phyloP scores from a whole-genome alignment of 2,113 vertebrate species.

The Larimichthys polyactis region DNA sequence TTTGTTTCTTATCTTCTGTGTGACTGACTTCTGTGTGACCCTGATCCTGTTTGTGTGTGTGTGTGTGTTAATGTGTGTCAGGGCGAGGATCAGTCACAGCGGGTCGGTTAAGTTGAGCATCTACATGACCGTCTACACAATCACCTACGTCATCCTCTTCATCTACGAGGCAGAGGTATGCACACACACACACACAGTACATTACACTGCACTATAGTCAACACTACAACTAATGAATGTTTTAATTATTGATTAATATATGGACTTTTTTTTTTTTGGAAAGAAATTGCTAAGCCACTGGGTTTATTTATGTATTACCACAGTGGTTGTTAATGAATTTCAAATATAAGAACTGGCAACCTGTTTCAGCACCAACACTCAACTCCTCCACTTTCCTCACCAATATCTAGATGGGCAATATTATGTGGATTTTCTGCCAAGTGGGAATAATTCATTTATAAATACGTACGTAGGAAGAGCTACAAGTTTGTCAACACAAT shows the following conservation, averaged over 20 bases:
- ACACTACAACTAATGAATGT: background rate
- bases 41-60: conserved; percentile 35
- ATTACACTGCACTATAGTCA: background rate
- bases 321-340: background rate
- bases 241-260: background rate
- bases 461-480: background rate
- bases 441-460: background rate
- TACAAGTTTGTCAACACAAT: background rate
- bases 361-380: background rate
- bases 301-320: background rate
- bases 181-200: background rate
- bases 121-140: conserved; percentile 95
- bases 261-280: background rate
- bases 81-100: conserved; percentile 93
- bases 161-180: conserved; percentile 93
- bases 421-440: background rate
- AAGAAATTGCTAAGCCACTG: background rate
- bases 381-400: background rate
- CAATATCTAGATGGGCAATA: background rate
- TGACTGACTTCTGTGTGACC: conserved; percentile 32
- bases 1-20: conserved; percentile 34
- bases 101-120: conserved; percentile 93
- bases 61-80: conserved; percentile 59
- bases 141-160: conserved; percentile 92
- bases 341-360: background rate